Percentiles rank a stretch among this genome's conserved stretches.
Evolutionary conservation across 1,140 invertebrate genomes (phyloP).

Genomic region (Drosophila nasuta): DNA sequence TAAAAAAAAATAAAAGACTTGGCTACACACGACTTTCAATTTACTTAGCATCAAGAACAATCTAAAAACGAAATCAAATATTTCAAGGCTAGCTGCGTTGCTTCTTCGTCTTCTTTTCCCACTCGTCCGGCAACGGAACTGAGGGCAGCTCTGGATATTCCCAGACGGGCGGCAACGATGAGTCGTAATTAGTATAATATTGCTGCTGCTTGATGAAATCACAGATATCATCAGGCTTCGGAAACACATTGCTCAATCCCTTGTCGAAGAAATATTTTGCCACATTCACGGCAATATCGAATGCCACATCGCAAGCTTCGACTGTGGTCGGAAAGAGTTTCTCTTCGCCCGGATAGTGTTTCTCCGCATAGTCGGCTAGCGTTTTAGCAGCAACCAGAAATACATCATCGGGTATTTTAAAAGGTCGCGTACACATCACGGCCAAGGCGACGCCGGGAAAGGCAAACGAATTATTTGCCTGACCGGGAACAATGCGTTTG

Average conservation of each 20-base stretch:
- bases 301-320: slow-evolving; percentile 93
- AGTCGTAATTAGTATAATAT: slow-evolving; percentile 89
- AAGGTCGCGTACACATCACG: slow-evolving; percentile 91
- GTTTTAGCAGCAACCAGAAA: slow-evolving; percentile 95
- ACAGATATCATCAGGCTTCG: slow-evolving; percentile 90
- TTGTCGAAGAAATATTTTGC: slow-evolving; percentile 94
- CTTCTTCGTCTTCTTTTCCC: not conserved
- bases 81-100: not conserved
- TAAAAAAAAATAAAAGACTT: too few species aligned
- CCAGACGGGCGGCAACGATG: slow-evolving; percentile 86
- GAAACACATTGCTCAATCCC: slow-evolving; percentile 90
- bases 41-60: not conserved
- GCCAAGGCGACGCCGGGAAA: slow-evolving; percentile 97
- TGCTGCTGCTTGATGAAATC: slow-evolving; percentile 91
- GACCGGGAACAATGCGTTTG: slow-evolving; percentile 92
- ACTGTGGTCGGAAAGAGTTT: slow-evolving; percentile 95
- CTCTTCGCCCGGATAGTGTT: slow-evolving; percentile 92
- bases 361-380: slow-evolving; percentile 91
- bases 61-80: not conserved
- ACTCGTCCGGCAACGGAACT: not conserved
- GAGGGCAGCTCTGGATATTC: slow-evolving; percentile 25
- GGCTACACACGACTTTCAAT: not conserved
- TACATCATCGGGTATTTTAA: slow-evolving; percentile 93
- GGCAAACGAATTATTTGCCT: slow-evolving; percentile 98
- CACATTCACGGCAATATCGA: slow-evolving; percentile 93